Evolutionary conservation across 2,113 vertebrate species (phyloP).

Genomic region (Sapajus apella): DNA sequence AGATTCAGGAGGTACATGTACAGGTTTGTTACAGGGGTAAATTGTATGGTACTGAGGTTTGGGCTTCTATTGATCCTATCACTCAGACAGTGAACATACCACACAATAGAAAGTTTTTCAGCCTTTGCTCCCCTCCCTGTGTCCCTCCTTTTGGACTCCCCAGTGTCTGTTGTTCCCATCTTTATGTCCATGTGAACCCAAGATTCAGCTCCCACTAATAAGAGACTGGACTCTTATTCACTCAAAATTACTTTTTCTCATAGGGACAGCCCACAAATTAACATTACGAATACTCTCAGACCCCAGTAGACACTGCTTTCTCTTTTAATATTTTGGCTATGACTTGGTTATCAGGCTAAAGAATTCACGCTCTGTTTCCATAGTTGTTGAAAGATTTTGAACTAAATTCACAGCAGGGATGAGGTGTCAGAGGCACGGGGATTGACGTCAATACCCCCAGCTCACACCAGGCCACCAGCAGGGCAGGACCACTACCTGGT

Average conservation of each 20-base stretch:
- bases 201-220: no score
- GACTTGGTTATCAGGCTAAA: background rate
- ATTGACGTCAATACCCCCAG: background rate
- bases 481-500: conserved; percentile 35
- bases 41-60: no score
- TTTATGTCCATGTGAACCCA: no score
- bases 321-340: background rate
- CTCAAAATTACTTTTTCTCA: background rate
- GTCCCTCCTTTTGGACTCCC: no score
- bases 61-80: no score
- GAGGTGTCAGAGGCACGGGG: background rate
- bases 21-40: no score
- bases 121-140: no score
- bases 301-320: background rate
- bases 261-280: background rate
- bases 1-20: no score
- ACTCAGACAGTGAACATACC: no score
- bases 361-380: background rate
- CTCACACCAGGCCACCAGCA: background rate
- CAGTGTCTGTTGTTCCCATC: no score
- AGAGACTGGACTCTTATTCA: background rate
- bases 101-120: no score
- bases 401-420: background rate
- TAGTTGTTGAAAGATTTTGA: background rate
- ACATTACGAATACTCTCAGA: background rate